A percentile compares a stretch with the other conserved stretches of the same genome.
phyloP scores from a whole-genome alignment of 2,888 invertebrate genomes.

The Coremacera marginata region DNA sequence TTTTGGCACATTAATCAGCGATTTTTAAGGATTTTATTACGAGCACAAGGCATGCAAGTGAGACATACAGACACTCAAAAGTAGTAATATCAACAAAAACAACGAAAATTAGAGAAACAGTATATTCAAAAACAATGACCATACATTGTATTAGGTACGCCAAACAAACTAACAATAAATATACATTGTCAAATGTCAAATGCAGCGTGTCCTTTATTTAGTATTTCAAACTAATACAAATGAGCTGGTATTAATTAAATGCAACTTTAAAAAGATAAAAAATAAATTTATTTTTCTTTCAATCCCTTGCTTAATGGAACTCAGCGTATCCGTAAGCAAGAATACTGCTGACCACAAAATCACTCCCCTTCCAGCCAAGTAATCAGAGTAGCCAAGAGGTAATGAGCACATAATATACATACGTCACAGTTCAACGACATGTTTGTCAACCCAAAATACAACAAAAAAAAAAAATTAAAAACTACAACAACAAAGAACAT shows the following conservation, averaged over 20 bases:
- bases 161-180: background rate
- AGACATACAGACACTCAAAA: background rate
- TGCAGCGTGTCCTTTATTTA: background rate
- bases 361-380: no score
- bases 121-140: constrained; percentile 15
- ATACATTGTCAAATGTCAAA: constrained; percentile 2
- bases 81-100: constrained; percentile 20
- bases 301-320: no score
- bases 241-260: no score
- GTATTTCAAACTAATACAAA: no score
- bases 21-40: background rate
- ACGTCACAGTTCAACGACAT: no score
- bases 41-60: background rate
- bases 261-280: no score
- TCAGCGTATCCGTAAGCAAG: no score
- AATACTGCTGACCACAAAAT: no score
- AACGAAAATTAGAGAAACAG: background rate
- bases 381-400: no score
- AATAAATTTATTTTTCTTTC: no score
- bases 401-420: no score
- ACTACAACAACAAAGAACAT: background rate
- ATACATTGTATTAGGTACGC: constrained; percentile 6
- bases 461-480: background rate
- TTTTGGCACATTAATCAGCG: constrained; percentile 28
- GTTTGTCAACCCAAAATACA: background rate